Conservation (phyloP, 2,797 vertebrate genomes). For the Falco naumanni region DNA sequence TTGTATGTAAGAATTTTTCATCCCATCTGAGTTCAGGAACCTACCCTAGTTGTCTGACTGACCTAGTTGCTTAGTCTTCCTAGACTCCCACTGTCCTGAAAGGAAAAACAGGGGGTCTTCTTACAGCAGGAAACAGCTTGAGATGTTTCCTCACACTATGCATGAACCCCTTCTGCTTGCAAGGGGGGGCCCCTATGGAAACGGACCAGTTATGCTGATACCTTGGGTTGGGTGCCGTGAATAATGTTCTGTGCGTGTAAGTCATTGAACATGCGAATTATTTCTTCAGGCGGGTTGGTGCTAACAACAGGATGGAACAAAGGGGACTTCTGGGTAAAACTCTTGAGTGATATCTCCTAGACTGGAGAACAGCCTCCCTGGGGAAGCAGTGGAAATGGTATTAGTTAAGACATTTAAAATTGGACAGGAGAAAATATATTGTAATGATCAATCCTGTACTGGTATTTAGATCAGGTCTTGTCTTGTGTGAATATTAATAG, state of each 20-base stretch:
- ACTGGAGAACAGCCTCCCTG: neutral
- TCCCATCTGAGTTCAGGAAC: neutral
- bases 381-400: neutral
- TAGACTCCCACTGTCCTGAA: neutral
- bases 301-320: neutral
- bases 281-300: neutral
- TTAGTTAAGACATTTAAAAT: slow-evolving; percentile 32
- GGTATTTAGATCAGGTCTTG: slow-evolving; percentile 49
- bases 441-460: slow-evolving; percentile 43
- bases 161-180: neutral
- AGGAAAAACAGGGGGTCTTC: neutral
- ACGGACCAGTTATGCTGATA: neutral
- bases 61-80: neutral
- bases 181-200: neutral
- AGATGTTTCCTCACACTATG: neutral
- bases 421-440: slow-evolving; percentile 30
- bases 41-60: neutral
- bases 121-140: neutral
- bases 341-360: neutral
- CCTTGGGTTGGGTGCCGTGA: neutral
- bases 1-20: neutral
- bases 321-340: neutral
- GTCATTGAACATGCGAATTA: neutral
- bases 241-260: neutral
- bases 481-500: slow-evolving; percentile 49